Percentiles rank a stretch among this genome's conserved stretches.
Evolutionary conservation across 2,888 invertebrate genomes (phyloP).

Genomic region (Xestoiulus laeticollis): DNA sequence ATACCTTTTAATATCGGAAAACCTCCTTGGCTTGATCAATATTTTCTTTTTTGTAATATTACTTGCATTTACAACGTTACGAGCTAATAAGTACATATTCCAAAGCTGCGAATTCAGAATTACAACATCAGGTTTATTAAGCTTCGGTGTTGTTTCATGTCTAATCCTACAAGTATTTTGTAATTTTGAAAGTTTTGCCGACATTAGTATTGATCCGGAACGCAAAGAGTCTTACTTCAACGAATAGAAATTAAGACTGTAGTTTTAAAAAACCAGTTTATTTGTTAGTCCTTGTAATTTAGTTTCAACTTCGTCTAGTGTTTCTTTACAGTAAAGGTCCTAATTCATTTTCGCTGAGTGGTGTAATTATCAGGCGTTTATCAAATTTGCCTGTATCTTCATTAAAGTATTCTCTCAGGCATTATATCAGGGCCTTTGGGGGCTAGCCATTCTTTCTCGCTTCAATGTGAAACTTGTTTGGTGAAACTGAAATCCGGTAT

Average conservation of each 20-base stretch:
- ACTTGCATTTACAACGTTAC: too few species aligned
- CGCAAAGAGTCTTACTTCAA: neutral
- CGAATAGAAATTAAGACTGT: constrained; percentile 11
- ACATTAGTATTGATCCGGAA: neutral
- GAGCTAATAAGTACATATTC: neutral
- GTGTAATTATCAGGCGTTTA: constrained; percentile 43
- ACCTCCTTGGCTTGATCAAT: neutral
- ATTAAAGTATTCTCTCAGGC: constrained; percentile 17
- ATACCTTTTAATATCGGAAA: neutral
- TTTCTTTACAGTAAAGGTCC: neutral
- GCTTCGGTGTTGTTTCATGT: neutral
- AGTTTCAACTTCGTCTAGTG: constrained; percentile 23
- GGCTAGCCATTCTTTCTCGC: neutral
- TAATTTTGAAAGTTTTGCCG: neutral
- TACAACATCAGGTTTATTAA: neutral
- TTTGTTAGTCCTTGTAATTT: neutral
- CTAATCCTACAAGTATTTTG: neutral
- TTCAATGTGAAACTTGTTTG: neutral
- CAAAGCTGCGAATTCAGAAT: neutral
- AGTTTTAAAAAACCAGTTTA: neutral
- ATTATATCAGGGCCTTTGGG: neutral
- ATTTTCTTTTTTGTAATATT: neutral
- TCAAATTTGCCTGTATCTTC: constrained; percentile 32
- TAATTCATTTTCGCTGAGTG: constrained; percentile 41
- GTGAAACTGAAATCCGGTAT: neutral